A percentile compares a stretch with the other conserved stretches of the same genome.
These are phyloP conservation scores for Egretta garzetta DNA, from an alignment of 2,113 vertebrate species.

Conservation along the genomic window DNA sequence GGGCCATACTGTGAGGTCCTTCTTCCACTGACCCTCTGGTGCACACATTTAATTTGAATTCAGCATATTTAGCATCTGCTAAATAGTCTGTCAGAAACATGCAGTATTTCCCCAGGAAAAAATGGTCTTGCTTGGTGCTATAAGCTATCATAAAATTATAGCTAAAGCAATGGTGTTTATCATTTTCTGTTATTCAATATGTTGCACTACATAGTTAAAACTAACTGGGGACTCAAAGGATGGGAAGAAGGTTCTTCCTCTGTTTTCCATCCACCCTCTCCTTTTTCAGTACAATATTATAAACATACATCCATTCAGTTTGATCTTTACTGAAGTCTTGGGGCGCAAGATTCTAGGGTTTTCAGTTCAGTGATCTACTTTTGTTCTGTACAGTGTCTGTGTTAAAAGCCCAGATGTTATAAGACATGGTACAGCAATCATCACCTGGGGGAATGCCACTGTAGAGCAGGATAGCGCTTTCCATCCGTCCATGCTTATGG, in stretches of 20 bases:
- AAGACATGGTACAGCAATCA: not conserved
- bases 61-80: not conserved
- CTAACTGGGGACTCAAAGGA: not conserved
- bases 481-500: accelerated
- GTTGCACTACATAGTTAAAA: not conserved
- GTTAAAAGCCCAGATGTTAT: not conserved
- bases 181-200: not conserved
- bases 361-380: not conserved
- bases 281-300: not conserved
- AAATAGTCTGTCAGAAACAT: not conserved
- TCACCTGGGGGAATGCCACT: accelerated
- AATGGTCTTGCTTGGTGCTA: not conserved
- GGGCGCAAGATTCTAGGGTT: not conserved
- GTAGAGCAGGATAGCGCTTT: not conserved
- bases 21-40: not conserved
- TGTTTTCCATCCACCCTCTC: not conserved
- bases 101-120: not conserved
- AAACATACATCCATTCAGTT: not conserved
- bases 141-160: not conserved
- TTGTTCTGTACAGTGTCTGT: not conserved
- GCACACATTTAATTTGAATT: not conserved
- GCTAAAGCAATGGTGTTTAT: not conserved
- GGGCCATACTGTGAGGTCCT: not conserved
- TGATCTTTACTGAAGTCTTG: not conserved
- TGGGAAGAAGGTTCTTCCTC: not conserved